Conservation (phyloP, 2,113 vertebrate species). For the Smithornis capensis region DNA sequence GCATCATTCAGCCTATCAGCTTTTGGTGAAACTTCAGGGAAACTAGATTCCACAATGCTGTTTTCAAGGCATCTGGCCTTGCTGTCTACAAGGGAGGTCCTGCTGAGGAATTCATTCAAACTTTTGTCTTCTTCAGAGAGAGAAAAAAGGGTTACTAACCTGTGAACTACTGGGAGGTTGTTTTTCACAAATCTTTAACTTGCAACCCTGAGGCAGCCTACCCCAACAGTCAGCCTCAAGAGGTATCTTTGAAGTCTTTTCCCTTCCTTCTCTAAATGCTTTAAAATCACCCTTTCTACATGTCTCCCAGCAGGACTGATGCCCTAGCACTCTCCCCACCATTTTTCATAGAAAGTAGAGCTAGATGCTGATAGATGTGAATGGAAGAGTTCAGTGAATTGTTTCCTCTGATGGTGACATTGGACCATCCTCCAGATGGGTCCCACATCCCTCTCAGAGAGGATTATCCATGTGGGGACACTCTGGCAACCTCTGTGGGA, state of each 20-base stretch:
- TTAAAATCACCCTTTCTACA: not conserved
- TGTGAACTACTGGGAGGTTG: not conserved
- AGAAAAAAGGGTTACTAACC: not conserved
- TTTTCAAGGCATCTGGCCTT: not conserved
- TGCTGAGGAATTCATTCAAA: not conserved
- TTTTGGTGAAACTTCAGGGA: not conserved
- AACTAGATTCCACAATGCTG: not conserved
- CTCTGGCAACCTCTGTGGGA: not conserved
- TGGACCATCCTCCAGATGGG: not conserved
- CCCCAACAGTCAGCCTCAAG: not conserved
- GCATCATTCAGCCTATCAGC: not conserved
- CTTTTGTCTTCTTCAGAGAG: not conserved
- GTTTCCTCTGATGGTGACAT: not conserved
- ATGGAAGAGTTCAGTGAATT: not conserved
- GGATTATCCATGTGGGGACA: accelerated
- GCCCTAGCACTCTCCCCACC: not conserved
- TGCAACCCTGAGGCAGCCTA: not conserved
- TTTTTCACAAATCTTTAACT: not conserved
- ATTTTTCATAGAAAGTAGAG: not conserved
- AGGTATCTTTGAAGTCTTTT: not conserved
- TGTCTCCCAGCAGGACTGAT: accelerated
- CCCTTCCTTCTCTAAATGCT: not conserved
- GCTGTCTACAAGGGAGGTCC: not conserved
- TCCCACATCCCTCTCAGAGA: not conserved
- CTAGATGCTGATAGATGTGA: not conserved